These are phyloP conservation scores for Pediacus dermestoides DNA, from an alignment of 2,888 invertebrate genomes.

Conservation along the genomic window DNA sequence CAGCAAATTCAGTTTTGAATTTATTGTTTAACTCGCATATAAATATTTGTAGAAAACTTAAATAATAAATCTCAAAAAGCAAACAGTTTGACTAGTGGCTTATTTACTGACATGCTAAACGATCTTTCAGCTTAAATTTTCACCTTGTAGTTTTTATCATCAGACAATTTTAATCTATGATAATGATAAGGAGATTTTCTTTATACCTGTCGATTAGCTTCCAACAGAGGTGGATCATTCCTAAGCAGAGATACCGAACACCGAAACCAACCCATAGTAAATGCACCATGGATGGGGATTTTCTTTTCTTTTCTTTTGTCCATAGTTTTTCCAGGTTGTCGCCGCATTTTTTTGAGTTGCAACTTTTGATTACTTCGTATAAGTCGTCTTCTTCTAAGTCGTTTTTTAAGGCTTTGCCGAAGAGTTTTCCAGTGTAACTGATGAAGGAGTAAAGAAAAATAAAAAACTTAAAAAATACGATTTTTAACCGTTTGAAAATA, in stretches of 20 bases:
- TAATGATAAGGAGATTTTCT: no score
- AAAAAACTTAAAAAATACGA: no score
- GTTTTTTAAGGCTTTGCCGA: conserved; percentile 59
- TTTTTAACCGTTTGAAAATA: no score
- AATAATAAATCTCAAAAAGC: no score
- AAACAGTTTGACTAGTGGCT: conserved; percentile 10
- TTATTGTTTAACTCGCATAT: no score
- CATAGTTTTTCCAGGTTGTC: conserved; percentile 42
- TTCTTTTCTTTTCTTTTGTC: conserved; percentile 28
- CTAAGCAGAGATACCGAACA: conserved; percentile 24
- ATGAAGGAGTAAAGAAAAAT: no score
- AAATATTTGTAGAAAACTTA: no score
- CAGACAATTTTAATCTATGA: no score
- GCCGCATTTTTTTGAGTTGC: conserved; percentile 32
- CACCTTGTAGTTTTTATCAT: no score
- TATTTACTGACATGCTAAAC: no score
- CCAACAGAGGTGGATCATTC: conserved; percentile 23
- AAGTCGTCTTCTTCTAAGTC: conserved; percentile 63
- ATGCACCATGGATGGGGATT: conserved; percentile 26
- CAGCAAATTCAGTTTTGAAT: no score
- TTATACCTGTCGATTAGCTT: conserved; percentile 26
- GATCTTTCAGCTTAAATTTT: no score
- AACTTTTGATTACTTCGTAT: conserved; percentile 54
- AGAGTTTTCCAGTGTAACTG: conserved; percentile 66
- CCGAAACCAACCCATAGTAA: conserved; percentile 35